These are phyloP conservation scores for Aphelocoma californica DNA, from an alignment of 2,797 vertebrate species.

Conservation along the genomic window DNA sequence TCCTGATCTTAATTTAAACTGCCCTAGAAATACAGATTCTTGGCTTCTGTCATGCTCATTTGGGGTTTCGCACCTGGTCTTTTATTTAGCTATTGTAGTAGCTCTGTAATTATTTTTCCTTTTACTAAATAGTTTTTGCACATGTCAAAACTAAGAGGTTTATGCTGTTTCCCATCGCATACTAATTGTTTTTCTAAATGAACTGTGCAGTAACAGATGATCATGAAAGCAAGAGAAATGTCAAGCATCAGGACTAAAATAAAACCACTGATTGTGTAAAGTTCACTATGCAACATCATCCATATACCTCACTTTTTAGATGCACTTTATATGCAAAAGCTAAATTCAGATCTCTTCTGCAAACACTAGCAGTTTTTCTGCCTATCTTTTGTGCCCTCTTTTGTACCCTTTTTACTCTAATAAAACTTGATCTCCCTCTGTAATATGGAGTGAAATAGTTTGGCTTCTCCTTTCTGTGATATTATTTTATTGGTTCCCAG, in stretches of 20 bases:
- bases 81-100: background rate
- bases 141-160: background rate
- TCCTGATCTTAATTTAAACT: background rate
- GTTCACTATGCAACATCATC: background rate
- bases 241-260: background rate
- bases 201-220: background rate
- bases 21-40: background rate
- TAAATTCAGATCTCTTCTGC: background rate
- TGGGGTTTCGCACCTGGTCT: background rate
- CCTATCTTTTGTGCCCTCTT: background rate
- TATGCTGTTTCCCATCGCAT: background rate
- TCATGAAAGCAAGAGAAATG: background rate
- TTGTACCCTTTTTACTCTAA: background rate
- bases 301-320: slow-evolving; percentile 37
- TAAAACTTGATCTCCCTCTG: background rate
- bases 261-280: background rate
- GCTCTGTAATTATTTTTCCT: background rate
- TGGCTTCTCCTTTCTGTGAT: background rate
- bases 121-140: background rate
- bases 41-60: background rate
- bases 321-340: slow-evolving; percentile 43
- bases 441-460: background rate
- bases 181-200: background rate
- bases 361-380: no score
- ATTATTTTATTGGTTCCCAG: background rate